These are phyloP conservation scores for Platygyra sinensis DNA, from an alignment of 64 coral and sea anemone genomes.

Conservation along the genomic window DNA sequence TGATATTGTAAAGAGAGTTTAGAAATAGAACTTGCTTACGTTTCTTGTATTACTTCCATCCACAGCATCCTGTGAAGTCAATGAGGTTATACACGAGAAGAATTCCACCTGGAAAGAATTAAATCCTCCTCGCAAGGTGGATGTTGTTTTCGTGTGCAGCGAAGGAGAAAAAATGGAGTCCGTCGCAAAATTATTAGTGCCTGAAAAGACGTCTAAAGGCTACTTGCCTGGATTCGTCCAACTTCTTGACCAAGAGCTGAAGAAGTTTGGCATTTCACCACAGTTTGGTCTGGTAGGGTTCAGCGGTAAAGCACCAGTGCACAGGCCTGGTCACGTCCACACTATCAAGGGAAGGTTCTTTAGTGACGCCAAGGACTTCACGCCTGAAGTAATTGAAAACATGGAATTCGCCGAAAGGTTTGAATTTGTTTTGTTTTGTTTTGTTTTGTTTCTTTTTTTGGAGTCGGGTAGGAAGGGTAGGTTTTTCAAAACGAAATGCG, in stretches of 20 bases:
- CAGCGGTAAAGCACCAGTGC: constrained; percentile 57
- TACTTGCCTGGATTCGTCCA: constrained; percentile 29
- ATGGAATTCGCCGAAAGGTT: constrained; percentile 52
- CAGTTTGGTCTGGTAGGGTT: constrained; percentile 79
- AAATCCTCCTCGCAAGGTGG: constrained; percentile 28
- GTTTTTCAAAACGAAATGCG: too few relatives aligned
- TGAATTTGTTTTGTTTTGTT: background rate
- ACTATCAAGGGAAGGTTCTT: constrained; percentile 64
- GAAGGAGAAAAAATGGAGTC: constrained; percentile 54
- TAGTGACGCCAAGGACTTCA: constrained; percentile 21
- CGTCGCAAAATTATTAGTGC: background rate
- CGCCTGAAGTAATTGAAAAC: background rate
- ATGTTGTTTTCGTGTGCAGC: constrained; percentile 71
- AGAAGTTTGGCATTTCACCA: background rate
- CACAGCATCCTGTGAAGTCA: constrained; percentile 26
- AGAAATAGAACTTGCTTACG: background rate
- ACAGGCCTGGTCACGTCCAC: constrained; percentile 70
- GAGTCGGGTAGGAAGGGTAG: too few relatives aligned
- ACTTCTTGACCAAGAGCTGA: constrained; percentile 14
- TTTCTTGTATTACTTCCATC: background rate
- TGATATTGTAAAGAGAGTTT: background rate
- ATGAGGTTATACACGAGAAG: background rate
- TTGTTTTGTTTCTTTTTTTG: too few relatives aligned
- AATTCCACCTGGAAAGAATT: background rate
- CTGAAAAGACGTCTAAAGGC: too few relatives aligned